Conservation (phyloP, 2,888 invertebrate species). For the Drosophila longiperda region DNA sequence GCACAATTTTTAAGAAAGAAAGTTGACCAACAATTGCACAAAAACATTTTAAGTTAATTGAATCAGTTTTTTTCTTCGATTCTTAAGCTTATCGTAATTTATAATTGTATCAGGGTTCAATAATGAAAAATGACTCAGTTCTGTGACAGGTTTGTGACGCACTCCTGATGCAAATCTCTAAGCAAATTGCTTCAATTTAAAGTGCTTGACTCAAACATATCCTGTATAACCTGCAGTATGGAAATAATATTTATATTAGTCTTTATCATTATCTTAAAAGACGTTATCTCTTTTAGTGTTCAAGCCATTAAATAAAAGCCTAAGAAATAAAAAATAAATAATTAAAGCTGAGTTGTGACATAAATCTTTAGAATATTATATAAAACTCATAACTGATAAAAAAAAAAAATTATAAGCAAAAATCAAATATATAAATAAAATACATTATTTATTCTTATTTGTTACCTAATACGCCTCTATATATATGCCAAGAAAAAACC, state of each 20-base stretch:
- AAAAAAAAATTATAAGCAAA: not conserved
- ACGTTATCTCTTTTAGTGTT: not conserved
- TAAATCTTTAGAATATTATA: not conserved
- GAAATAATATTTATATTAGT: not conserved
- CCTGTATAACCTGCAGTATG: not conserved
- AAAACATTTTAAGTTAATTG: not conserved
- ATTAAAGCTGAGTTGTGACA: not conserved
- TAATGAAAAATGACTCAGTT: constrained; percentile 35
- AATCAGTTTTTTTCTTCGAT: not conserved
- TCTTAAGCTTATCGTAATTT: not conserved
- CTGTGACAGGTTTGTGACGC: constrained; percentile 35
- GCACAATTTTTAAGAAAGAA: not conserved
- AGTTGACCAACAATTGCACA: not conserved
- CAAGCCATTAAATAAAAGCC: not conserved
- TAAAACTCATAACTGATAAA: not conserved
- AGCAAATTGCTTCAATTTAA: constrained; percentile 17
- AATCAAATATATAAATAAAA: not conserved
- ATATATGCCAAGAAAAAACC: constrained; percentile 1
- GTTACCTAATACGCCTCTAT: too few relatives aligned
- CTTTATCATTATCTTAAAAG: not conserved
- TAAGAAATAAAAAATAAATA: too few relatives aligned
- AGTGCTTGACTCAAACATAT: not conserved
- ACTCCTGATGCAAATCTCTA: constrained; percentile 22
- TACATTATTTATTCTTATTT: not conserved
- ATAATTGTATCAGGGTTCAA: constrained; percentile 6